Percentiles rank a stretch among this genome's conserved stretches.
phyloP scores from a whole-genome alignment of 2,888 invertebrate genomes.

The Cancer borealis region DNA sequence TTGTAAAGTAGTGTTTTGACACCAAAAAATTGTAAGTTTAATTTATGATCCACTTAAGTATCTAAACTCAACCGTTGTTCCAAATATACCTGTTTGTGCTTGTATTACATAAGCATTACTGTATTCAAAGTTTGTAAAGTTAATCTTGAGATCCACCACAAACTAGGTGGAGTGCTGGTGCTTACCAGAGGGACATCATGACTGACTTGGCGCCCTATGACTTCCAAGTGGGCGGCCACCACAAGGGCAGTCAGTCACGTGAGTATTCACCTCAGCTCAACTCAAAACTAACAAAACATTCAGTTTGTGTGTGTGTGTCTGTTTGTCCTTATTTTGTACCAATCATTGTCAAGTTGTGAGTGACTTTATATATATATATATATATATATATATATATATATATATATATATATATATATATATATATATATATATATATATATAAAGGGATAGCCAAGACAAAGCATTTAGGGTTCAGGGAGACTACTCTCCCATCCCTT shows the following conservation, averaged over 20 bases:
- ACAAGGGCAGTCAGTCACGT: constrained; percentile 61
- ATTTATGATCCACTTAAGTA: neutral
- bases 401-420: too few relatives aligned
- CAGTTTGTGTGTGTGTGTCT: neutral
- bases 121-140: neutral
- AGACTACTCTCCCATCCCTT: too few relatives aligned
- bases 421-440: too few relatives aligned
- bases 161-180: neutral
- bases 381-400: too few relatives aligned
- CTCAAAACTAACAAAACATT: neutral
- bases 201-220: constrained; percentile 51
- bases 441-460: too few relatives aligned
- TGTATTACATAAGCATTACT: neutral
- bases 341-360: neutral
- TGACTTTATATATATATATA: too few relatives aligned
- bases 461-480: too few relatives aligned
- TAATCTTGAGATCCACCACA: neutral
- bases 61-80: neutral
- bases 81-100: neutral
- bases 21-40: too few relatives aligned
- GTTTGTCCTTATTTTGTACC: neutral
- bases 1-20: too few relatives aligned
- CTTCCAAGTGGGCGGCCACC: constrained; percentile 64
- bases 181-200: constrained; percentile 21
- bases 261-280: neutral